Conservation (phyloP, 2,113 vertebrate species). For the Ellobius talpinus region DNA sequence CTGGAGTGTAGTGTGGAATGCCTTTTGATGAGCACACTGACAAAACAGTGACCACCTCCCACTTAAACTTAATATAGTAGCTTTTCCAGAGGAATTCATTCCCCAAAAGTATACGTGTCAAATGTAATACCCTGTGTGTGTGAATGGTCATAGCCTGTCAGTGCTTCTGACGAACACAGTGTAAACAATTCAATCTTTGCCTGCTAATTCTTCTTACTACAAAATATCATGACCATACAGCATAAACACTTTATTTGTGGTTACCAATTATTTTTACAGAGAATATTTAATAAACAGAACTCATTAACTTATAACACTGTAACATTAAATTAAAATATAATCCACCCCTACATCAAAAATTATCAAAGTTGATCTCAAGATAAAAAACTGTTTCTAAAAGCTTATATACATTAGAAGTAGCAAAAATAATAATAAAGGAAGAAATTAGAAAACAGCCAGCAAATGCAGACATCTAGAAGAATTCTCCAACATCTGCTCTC, state of each 20-base stretch:
- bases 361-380: slow-evolving; percentile 52
- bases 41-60: slow-evolving; percentile 42
- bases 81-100: slow-evolving; percentile 48
- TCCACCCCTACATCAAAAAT: slow-evolving; percentile 65
- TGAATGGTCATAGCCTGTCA: slow-evolving; percentile 15
- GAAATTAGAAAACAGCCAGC: slow-evolving; percentile 68
- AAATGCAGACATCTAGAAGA: slow-evolving; percentile 88
- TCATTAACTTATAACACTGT: slow-evolving; percentile 68
- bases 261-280: slow-evolving; percentile 76
- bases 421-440: slow-evolving; percentile 24
- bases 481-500: slow-evolving; percentile 96
- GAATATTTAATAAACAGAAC: slow-evolving; percentile 66
- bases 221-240: slow-evolving; percentile 15
- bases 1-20: not conserved
- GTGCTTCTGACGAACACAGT: not conserved
- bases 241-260: slow-evolving; percentile 67
- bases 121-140: slow-evolving; percentile 9
- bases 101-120: slow-evolving; percentile 23
- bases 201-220: not conserved
- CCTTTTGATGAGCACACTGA: not conserved
- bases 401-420: slow-evolving; percentile 78
- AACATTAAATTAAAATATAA: slow-evolving; percentile 79
- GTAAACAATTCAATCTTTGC: slow-evolving; percentile 53
- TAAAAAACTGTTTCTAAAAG: slow-evolving; percentile 68
- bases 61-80: slow-evolving; percentile 59